Evolutionary conservation across 2,888 invertebrate genomes (phyloP).

Genomic region (Chrysolina oricalcia): DNA sequence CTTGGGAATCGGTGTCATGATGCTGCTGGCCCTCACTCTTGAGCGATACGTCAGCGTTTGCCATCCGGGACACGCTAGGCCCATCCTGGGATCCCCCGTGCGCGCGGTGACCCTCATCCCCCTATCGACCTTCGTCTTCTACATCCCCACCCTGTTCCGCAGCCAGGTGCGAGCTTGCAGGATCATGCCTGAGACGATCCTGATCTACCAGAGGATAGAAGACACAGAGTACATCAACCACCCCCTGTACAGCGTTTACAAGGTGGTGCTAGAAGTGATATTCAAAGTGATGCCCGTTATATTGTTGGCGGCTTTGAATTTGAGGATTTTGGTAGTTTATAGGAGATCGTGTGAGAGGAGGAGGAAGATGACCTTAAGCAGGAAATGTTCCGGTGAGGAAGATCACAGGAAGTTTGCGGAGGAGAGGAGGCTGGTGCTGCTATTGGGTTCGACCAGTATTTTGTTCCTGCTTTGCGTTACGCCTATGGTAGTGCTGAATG

Average conservation of each 20-base stretch:
- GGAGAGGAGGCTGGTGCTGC: conserved; percentile 78
- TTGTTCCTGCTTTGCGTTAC: conserved; percentile 81
- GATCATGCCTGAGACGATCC: conserved; percentile 71
- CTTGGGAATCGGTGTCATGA: conserved; percentile 83
- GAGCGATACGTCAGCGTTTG: conserved; percentile 85
- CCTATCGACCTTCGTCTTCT: conserved; percentile 78
- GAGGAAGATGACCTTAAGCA: conserved; percentile 78
- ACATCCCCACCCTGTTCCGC: conserved; percentile 81
- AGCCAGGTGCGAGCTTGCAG: conserved; percentile 74
- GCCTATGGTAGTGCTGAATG: conserved; percentile 82
- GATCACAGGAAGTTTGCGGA: conserved; percentile 80
- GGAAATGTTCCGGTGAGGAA: conserved; percentile 76
- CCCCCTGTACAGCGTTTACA: conserved; percentile 73
- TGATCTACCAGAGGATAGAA: conserved; percentile 74
- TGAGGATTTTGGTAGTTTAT: conserved; percentile 80
- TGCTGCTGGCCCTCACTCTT: conserved; percentile 82
- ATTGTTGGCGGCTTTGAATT: conserved; percentile 78
- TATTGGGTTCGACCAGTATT: conserved; percentile 80
- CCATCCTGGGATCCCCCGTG: conserved; percentile 76
- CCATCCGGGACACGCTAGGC: conserved; percentile 80
- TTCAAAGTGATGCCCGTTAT: conserved; percentile 82
- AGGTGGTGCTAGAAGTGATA: conserved; percentile 77
- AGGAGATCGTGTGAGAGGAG: conserved; percentile 78
- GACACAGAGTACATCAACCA: conserved; percentile 65
- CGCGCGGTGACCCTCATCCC: conserved; percentile 79